Base-by-base conservation (phyloP, 2,113 vertebrate genomes). In the Hemibagrus wyckioides region DNA sequence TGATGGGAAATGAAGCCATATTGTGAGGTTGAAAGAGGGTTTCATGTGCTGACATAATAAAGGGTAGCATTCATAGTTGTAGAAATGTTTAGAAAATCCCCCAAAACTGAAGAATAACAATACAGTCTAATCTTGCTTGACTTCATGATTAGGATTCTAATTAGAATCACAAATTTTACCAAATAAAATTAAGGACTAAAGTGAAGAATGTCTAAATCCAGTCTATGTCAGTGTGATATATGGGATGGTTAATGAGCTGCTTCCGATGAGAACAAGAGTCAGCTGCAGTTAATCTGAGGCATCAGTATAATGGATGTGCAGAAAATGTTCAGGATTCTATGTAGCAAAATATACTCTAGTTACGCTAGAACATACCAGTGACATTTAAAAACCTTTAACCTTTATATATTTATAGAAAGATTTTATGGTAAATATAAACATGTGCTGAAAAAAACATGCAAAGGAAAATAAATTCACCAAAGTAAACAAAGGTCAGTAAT, bases 51-150 rank as follows among this genome's bases (percentile, higher is more conserved):
- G 21, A 73, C 1, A 17, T 39, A 15, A 36, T 33, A 69, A 39
- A 2, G 33, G 15, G 33, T 36, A 90, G 84, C 92, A 87, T 87
- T 81, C 89, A 19, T 0, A 36, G 14, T 69, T 69, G 33, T 15
- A 13, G 95, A 92, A 93, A 94, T 94, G 91, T 90, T 88, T 25
- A 59, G 91, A 93, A 91, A 92, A 94, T n/a, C n/a, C n/a, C n/a
- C n/a, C n/a, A 93, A 9, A 91, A 90, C 90, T 87, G 90, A 89
- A 89, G 87, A 91, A 84, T 94, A 94, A 94, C 94, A 93, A 95
- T 95, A 94, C 89, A 82, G 86, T 91, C 89, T 90, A 48, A 80
- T 90, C 87, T 90, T 92, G 91, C 92, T 93, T 93, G 39, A 90
- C 92, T 88, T 88, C 84, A 85, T 85, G 90, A 90, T 94, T 90